Base-by-base conservation (phyloP, 1,140 invertebrate genomes). In the Zaprionus ornatus region DNA sequence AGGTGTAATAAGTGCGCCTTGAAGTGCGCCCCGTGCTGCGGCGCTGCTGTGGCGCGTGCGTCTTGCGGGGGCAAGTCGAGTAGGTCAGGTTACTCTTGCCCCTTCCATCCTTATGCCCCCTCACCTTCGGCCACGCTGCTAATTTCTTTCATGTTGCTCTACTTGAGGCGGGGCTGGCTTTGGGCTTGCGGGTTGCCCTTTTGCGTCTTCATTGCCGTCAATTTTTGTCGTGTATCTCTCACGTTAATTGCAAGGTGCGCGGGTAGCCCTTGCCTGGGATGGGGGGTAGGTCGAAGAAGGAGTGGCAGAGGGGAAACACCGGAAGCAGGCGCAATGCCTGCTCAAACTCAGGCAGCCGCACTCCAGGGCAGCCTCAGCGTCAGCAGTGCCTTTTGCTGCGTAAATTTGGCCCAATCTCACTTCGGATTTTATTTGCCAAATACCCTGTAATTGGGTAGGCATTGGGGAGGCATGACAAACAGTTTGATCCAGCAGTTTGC, bases 1-100 rank as follows among this genome's bases (percentile, higher is more conserved):
- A 88, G 84, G 84, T 88, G 84, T 88, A 88, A 88, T 88, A 88
- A 88, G 84, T 88, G 75, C 65, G 65, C 80, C 80, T 84, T 88
- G 64, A 88, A 88, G 84, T 90, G 81, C 48, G 70, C 70, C 61
- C 56, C 69, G 29, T 70, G 45, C 40, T 62, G 67, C 35, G 57
- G 48, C 48, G 48, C 29, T 70, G 35, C 40, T 62, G 67, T 29
- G 57, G 48, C 48, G 48, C 29, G 29, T 32, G 29, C 59, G 19
- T 29, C 45, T 42, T 37, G 54, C 15, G 40, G 23, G 13, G 27
- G 40, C 35, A 29, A 40, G 9, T 17, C 19, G n/a, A 52, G 60
- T n/a, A 73, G 69, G 74, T 73, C 56, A 72, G 68, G 74, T 69
- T 62, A n/a, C 17, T 45, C 45, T 19, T 40, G 40, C 12, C n/a